Evolutionary conservation across 1,140 invertebrate species (phyloP).

Genomic region (Eupeodes corollae): DNA sequence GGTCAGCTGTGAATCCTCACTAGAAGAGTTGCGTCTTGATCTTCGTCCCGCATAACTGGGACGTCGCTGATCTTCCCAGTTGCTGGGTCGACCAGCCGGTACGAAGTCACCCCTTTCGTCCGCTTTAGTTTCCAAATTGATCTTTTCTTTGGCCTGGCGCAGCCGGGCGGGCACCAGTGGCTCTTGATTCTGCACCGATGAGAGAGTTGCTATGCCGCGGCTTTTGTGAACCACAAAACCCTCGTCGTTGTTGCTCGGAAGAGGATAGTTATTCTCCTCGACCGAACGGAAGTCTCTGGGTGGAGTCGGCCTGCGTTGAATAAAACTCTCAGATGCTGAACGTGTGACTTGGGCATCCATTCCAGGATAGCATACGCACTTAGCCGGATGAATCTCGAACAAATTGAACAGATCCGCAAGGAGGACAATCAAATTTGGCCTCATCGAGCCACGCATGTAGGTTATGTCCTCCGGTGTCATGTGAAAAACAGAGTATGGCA

Average conservation of each 20-base stretch:
- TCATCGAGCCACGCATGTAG: conserved; percentile 87
- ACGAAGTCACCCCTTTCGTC: conserved; percentile 50
- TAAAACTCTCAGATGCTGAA: conserved; percentile 21
- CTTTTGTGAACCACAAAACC: conserved; percentile 68
- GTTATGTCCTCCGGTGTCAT: conserved; percentile 92
- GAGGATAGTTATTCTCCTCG: conserved; percentile 18
- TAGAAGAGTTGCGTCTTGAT: conserved; percentile 70
- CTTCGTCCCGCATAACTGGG: conserved; percentile 63
- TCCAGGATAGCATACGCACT: conserved; percentile 72
- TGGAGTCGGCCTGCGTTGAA: conserved; percentile 26
- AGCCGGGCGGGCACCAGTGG: conserved; percentile 44
- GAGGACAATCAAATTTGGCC: conserved; percentile 86
- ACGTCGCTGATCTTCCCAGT: conserved; percentile 63
- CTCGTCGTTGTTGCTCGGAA: conserved; percentile 24
- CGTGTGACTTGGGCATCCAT: conserved; percentile 43
- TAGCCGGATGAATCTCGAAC: conserved; percentile 84
- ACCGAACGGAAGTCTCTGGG: conserved; percentile 25
- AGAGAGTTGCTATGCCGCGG: conserved; percentile 64
- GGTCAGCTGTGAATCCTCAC: conserved; percentile 78
- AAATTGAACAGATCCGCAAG: conserved; percentile 92
- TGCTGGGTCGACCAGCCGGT: conserved; percentile 70
- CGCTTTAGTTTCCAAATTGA: conserved; percentile 49
- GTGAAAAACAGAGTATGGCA: conserved; percentile 87
- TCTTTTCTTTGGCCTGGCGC: conserved; percentile 48
- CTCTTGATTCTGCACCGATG: conserved; percentile 44